A percentile compares a stretch with the other conserved stretches of the same genome.
Conservation (phyloP, 2,888 invertebrate species). For the Coleophora flavipennella region DNA sequence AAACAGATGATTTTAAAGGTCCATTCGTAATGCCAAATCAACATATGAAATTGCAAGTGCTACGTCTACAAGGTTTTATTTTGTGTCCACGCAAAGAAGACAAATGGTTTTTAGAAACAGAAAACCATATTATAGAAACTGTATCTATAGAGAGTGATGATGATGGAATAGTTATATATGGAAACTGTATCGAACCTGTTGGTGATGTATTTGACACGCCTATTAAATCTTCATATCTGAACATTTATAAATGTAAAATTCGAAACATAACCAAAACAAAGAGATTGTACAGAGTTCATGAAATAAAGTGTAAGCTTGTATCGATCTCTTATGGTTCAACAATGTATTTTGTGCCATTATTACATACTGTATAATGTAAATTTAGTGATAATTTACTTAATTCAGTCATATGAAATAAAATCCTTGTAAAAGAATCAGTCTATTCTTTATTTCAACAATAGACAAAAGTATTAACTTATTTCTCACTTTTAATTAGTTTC, state of each 20-base stretch:
- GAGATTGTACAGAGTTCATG: background rate
- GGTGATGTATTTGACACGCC: constrained; percentile 4
- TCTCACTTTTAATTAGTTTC: too few relatives aligned
- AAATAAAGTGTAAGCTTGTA: constrained; percentile 3
- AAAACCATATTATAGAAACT: constrained; percentile 1
- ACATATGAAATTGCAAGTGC: background rate
- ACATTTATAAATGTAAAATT: too few relatives aligned
- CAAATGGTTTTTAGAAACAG: constrained; percentile 3
- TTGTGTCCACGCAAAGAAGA: constrained; percentile 3
- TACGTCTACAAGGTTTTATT: constrained; percentile 5
- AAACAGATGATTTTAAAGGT: background rate
- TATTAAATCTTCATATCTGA: constrained; percentile 1
- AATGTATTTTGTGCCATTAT: constrained; percentile 2
- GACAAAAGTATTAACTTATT: too few relatives aligned
- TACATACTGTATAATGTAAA: constrained; percentile 1
- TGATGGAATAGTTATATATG: constrained; percentile 1
- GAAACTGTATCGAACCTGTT: constrained; percentile 1
- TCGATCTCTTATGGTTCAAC: background rate
- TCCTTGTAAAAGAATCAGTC: too few relatives aligned
- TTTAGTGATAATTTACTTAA: background rate
- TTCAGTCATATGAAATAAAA: too few relatives aligned
- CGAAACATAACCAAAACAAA: background rate
- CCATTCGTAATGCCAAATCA: background rate
- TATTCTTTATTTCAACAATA: too few relatives aligned
- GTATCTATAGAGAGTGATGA: background rate